Evolutionary conservation across 2,113 vertebrate species (phyloP).

Genomic region (Ochotona curzoniae): DNA sequence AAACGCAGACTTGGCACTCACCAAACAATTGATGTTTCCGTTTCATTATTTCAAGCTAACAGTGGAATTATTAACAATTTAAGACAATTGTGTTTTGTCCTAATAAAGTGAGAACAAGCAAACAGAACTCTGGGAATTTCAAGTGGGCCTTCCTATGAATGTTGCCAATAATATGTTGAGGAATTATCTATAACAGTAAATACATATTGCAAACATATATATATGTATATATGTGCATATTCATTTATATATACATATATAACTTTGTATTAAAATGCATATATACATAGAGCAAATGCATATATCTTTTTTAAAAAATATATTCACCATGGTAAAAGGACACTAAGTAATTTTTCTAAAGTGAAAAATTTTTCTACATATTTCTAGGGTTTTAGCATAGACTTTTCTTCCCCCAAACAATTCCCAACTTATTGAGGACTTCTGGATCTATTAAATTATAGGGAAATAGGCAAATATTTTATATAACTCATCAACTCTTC

Average conservation of each 20-base stretch:
- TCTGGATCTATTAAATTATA: not conserved
- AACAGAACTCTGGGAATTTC: rapidly evolving
- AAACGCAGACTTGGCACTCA: not conserved
- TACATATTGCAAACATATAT: too few relatives aligned
- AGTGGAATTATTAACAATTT: not conserved
- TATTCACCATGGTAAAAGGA: not conserved
- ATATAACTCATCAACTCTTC: not conserved
- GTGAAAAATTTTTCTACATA: not conserved
- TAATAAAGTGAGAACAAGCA: not conserved
- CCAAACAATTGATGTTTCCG: not conserved
- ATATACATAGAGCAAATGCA: too few relatives aligned
- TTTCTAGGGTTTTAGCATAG: not conserved
- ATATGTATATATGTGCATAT: too few relatives aligned
- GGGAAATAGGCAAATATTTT: not conserved
- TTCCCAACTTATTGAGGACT: not conserved
- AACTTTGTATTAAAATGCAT: too few relatives aligned
- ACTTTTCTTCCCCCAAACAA: not conserved
- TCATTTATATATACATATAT: too few relatives aligned
- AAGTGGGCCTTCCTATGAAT: too few relatives aligned
- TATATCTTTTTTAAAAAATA: not conserved
- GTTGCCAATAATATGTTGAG: not conserved
- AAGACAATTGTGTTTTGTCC: not conserved
- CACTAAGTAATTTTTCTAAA: not conserved
- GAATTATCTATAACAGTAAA: not conserved
- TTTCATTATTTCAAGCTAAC: slow-evolving; percentile 16